phyloP scores from a whole-genome alignment of 2,797 vertebrate species.

The Thunnus albacares region DNA sequence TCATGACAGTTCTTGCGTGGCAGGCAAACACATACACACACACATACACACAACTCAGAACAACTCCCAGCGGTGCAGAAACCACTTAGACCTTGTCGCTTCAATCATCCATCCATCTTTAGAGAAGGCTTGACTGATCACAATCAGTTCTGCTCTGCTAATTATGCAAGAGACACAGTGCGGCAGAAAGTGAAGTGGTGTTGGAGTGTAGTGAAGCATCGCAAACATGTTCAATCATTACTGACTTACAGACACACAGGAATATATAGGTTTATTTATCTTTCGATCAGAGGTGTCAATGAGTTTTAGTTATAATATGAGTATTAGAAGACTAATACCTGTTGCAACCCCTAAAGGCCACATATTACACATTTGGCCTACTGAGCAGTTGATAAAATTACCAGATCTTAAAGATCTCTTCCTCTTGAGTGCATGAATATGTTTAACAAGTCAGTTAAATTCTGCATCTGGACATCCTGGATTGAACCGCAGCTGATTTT shows the following conservation, averaged over 20 bases:
- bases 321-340: background rate
- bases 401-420: background rate
- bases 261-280: too few species aligned
- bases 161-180: conserved; percentile 13
- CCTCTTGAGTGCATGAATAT: background rate
- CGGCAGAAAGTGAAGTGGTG: background rate
- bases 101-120: conserved; percentile 39
- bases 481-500: background rate
- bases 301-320: background rate
- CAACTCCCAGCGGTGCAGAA: conserved; percentile 31
- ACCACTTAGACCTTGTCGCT: conserved; percentile 57
- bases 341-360: too few species aligned
- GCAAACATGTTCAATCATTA: conserved; percentile 7
- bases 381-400: too few species aligned
- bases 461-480: background rate
- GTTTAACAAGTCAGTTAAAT: background rate
- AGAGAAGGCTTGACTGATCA: conserved; percentile 34
- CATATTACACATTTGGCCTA: background rate
- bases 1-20: conserved; percentile 8
- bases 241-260: background rate
- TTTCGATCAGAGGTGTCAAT: background rate
- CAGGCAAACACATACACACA: background rate
- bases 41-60: conserved; percentile 25
- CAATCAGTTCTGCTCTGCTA: conserved; percentile 17
- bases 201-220: background rate